These are phyloP conservation scores for Sciurus vulgaris DNA, from an alignment of 2,797 vertebrate species.

Conservation along the genomic window DNA sequence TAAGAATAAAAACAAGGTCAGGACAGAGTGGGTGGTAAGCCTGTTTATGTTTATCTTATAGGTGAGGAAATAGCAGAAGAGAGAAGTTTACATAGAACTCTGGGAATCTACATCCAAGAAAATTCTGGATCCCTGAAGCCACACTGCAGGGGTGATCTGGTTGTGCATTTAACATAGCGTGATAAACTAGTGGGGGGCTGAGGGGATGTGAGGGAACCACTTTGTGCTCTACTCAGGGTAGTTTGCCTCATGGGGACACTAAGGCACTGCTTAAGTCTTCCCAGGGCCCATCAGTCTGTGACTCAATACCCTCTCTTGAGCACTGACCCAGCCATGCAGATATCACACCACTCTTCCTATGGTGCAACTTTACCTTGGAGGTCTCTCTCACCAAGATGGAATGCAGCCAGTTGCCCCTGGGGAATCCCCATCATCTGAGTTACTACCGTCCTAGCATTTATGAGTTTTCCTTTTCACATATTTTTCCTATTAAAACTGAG, in stretches of 20 bases:
- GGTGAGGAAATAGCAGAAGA: conserved; percentile 14
- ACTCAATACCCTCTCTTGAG: conserved; percentile 45
- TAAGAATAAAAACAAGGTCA: neutral
- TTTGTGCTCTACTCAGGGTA: neutral
- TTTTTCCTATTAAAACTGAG: conserved; percentile 56
- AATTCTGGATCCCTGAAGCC: neutral
- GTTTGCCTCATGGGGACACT: neutral
- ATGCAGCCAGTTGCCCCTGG: neutral
- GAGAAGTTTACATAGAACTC: neutral
- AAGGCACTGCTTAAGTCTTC: neutral
- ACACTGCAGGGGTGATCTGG: neutral
- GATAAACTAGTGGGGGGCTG: neutral
- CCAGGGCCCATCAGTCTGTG: neutral
- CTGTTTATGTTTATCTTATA: neutral
- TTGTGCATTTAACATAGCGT: neutral
- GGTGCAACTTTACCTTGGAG: neutral
- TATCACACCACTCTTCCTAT: neutral
- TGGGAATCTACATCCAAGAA: conserved; percentile 17
- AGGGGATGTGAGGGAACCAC: neutral
- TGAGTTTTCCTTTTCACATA: conserved; percentile 56
- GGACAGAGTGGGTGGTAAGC: neutral
- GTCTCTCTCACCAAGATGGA: conserved; percentile 63
- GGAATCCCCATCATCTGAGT: conserved; percentile 11
- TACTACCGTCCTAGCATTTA: conserved; percentile 48
- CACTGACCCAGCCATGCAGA: neutral